Evolutionary conservation across 1,140 invertebrate species (phyloP).

Genomic region (Calephelis virginiensis): DNA sequence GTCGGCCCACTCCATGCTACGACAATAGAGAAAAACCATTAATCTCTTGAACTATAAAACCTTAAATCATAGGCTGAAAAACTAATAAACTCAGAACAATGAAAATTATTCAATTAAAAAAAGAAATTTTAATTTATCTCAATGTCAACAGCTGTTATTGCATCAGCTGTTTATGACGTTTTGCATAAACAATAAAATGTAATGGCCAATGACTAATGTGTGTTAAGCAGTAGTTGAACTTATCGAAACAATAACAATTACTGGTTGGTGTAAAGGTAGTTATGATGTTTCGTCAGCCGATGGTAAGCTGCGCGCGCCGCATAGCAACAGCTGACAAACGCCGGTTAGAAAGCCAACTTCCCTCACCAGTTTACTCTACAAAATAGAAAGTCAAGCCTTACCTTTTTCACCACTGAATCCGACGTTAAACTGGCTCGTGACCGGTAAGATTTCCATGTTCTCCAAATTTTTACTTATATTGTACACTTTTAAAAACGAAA

Average conservation of each 20-base stretch:
- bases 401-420: constrained; percentile 79
- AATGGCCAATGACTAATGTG: constrained; percentile 11
- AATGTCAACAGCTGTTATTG: constrained; percentile 81
- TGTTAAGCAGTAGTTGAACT: not conserved
- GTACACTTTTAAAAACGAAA: constrained; percentile 74
- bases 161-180: constrained; percentile 83
- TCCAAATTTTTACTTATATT: constrained; percentile 78
- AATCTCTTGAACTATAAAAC: constrained; percentile 3
- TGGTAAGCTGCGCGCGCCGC: constrained; percentile 70
- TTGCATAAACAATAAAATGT: constrained; percentile 18
- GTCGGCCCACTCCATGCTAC: constrained; percentile 68
- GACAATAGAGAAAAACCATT: constrained; percentile 52
- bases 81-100: not conserved
- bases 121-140: not conserved
- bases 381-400: constrained; percentile 71
- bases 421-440: constrained; percentile 77
- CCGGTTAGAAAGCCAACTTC: constrained; percentile 64
- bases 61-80: not conserved
- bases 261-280: constrained; percentile 8
- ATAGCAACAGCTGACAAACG: constrained; percentile 61
- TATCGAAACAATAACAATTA: constrained; percentile 9
- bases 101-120: not conserved
- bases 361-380: constrained; percentile 40
- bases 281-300: constrained; percentile 79
- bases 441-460: constrained; percentile 78